Base-by-base conservation (phyloP, 2,113 vertebrate species). In the Terrapene triunguis region DNA sequence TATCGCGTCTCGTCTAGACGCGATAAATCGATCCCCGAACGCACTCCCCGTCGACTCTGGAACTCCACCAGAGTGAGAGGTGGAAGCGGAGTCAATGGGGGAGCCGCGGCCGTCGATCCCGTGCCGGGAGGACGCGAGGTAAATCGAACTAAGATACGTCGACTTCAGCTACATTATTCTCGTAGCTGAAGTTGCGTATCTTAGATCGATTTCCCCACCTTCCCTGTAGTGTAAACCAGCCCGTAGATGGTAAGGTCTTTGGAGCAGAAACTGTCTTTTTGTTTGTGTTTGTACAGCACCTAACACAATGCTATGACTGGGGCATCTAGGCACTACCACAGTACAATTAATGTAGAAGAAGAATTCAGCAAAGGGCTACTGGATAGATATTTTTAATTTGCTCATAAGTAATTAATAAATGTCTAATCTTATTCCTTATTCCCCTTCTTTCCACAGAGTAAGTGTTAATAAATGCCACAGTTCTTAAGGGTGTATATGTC, bases 261-360 rank as follows among this genome's bases (percentile, higher is more conserved):
- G 62, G 29, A 51, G 16, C 88, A 96, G 8, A 8, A 80, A 89
- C 85, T 85, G 87, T 16, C 89, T 81, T 51, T 27, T 88, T 88
- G 19, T 0, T 0, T 62, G 11, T 21, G 44, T 55, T 89, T 59
- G 38, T 55, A 80, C 7, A 84, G 9, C 0, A 0, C 3, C 9
- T 57, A 29, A 48, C 7, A 32, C 38, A 74, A 7, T 2, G 80
- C 29, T 10, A 13, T 59, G 42, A 47, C 38, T 14, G 11, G 13
- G 74, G 74, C 42, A 47, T 47, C 42, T 29, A 87, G 24, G 5
- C n/a, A 83, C 29, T 4, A n/a, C 29, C 54, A 3, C 7, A 27
- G 24, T 47, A 44, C 35, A 76, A 44, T 44, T 51, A 25, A 4
- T 19, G 25, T 47, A 88, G 21, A 0, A 29, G 5, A 50, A 90